These are phyloP conservation scores for Drosophila lacertosa DNA, from an alignment of 1,140 invertebrate species.

Conservation along the genomic window DNA sequence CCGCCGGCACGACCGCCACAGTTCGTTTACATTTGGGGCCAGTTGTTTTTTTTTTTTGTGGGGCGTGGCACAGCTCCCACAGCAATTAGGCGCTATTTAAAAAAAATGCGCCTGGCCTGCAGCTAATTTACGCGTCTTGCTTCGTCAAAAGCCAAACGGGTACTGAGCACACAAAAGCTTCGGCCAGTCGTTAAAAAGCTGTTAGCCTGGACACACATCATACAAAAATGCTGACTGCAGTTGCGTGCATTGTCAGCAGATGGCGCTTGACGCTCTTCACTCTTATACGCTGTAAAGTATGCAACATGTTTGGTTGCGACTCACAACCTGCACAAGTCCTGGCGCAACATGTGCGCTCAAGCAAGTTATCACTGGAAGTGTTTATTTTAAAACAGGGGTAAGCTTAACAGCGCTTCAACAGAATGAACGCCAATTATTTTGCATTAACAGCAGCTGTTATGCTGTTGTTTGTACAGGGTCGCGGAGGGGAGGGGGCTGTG, in stretches of 20 bases:
- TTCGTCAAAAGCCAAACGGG: neutral
- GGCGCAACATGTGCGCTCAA: constrained; percentile 4
- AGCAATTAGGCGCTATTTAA: constrained; percentile 31
- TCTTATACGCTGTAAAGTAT: constrained; percentile 56
- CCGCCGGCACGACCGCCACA: constrained; percentile 44
- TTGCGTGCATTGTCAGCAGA: constrained; percentile 1
- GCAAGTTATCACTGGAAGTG: constrained; percentile 51
- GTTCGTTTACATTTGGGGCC: constrained; percentile 62
- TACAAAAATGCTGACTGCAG: too few relatives aligned
- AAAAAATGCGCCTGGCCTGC: constrained; percentile 2
- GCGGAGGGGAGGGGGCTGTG: neutral
- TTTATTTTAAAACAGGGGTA: constrained; percentile 59
- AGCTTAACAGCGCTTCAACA: constrained; percentile 1
- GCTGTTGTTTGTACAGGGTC: neutral
- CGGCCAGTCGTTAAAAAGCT: too few relatives aligned
- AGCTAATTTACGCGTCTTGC: constrained; percentile 17
- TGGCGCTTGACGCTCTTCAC: constrained; percentile 32
- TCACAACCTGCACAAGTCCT: neutral
- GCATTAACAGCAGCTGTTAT: neutral
- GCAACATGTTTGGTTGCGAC: constrained; percentile 20
- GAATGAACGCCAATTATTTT: constrained; percentile 41
- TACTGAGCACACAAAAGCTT: neutral
- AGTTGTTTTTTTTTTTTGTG: too few relatives aligned
- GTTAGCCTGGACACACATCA: too few relatives aligned
- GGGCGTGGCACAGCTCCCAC: constrained; percentile 40